Percentiles rank a stretch among this genome's conserved stretches.
Evolutionary conservation across 2,797 vertebrate genomes (phyloP).

Genomic region (Parambassis ranga): DNA sequence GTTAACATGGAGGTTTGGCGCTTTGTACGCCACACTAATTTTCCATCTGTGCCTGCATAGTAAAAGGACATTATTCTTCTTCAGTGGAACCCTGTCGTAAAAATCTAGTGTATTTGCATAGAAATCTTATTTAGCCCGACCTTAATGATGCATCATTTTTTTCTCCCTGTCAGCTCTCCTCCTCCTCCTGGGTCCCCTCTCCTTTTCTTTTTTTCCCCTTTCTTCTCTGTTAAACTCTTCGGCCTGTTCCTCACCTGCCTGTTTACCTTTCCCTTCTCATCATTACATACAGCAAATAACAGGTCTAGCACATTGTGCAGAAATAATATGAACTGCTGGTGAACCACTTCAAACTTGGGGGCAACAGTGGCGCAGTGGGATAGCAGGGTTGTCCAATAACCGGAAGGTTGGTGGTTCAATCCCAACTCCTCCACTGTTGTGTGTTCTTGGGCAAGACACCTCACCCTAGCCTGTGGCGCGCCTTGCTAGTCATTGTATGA

Average conservation of each 20-base stretch:
- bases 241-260: not conserved
- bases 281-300: not conserved
- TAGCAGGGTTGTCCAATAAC: no score
- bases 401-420: no score
- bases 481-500: no score
- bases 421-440: no score
- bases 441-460: no score
- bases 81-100: not conserved
- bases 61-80: not conserved
- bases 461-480: no score
- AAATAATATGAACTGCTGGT: not conserved
- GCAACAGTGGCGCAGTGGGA: no score
- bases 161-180: not conserved
- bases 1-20: no score
- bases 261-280: not conserved
- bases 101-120: constrained; percentile 39
- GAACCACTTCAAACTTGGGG: constrained; percentile 1
- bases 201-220: not conserved
- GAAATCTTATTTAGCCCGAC: constrained; percentile 22
- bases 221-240: not conserved
- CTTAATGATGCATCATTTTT: constrained; percentile 40
- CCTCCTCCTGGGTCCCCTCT: not conserved
- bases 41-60: not conserved
- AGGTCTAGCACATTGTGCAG: not conserved
- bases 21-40: no score